phyloP scores from a whole-genome alignment of 2,797 vertebrate genomes.

The Clarias laeviceps region DNA sequence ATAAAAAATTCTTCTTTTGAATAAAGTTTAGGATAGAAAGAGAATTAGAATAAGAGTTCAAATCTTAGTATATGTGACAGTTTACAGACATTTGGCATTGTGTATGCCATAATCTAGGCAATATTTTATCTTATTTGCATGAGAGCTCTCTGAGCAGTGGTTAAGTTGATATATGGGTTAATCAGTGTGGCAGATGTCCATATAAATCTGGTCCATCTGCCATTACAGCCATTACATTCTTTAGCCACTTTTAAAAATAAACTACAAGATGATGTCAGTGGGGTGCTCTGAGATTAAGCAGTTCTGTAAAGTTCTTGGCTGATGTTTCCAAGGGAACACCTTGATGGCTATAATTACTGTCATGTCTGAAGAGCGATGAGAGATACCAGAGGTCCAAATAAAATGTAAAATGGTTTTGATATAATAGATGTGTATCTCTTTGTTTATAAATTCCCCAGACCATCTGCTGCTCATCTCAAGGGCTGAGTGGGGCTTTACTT shows the following conservation, averaged over 20 bases:
- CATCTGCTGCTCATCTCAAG: slow-evolving; percentile 79
- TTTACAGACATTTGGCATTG: slow-evolving; percentile 48
- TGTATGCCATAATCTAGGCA: slow-evolving; percentile 61
- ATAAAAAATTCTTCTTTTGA: background rate
- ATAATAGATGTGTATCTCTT: slow-evolving; percentile 91
- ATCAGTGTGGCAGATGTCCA: slow-evolving; percentile 64
- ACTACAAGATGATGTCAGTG: slow-evolving; percentile 85
- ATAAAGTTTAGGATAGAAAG: background rate
- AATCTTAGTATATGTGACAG: slow-evolving; percentile 44
- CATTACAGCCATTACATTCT: slow-evolving; percentile 89
- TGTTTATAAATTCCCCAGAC: slow-evolving; percentile 93
- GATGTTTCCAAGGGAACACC: slow-evolving; percentile 86
- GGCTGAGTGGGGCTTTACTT: slow-evolving; percentile 49
- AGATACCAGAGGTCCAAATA: slow-evolving; percentile 95
- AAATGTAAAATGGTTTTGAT: slow-evolving; percentile 96
- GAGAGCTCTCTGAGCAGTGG: slow-evolving; percentile 78
- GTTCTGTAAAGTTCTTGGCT: slow-evolving; percentile 75
- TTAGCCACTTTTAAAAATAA: slow-evolving; percentile 90
- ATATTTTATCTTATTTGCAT: slow-evolving; percentile 78
- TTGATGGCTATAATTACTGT: slow-evolving; percentile 98
- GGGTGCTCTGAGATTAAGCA: slow-evolving; percentile 80
- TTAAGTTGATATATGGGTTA: slow-evolving; percentile 82
- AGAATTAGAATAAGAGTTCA: slow-evolving; percentile 21
- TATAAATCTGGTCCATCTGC: slow-evolving; percentile 81
- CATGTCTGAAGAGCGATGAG: slow-evolving; percentile 90